Evolutionary conservation across 2,888 invertebrate species (phyloP).

Genomic region (Eremobia ochroleuca): DNA sequence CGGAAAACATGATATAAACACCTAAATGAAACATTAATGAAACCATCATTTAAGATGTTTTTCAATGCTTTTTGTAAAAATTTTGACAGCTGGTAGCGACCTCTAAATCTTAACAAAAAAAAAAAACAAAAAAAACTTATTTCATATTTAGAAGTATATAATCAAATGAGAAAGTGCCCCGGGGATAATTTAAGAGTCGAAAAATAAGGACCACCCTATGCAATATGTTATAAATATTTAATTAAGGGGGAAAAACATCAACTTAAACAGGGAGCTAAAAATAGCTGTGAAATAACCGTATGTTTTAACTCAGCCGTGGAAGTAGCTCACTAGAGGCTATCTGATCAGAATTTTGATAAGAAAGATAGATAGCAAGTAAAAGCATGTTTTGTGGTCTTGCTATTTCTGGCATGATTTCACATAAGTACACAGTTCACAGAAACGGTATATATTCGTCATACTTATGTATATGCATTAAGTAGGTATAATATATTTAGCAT

Average conservation of each 20-base stretch:
- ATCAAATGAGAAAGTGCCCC: too few species aligned
- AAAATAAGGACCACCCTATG: too few species aligned
- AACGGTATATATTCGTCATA: background rate
- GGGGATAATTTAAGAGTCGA: too few species aligned
- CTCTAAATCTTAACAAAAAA: too few species aligned
- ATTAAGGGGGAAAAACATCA: background rate
- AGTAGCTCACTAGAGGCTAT: background rate
- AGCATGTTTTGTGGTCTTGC: constrained; percentile 15
- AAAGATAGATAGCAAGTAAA: constrained; percentile 23
- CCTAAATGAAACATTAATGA: too few species aligned
- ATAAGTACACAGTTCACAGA: constrained; percentile 14
- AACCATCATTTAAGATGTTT: too few species aligned
- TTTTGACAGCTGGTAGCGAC: too few species aligned
- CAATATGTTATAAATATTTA: too few species aligned
- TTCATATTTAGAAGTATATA: too few species aligned
- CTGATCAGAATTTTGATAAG: constrained; percentile 27
- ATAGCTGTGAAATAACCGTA: background rate
- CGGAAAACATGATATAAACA: too few species aligned
- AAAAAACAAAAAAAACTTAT: too few species aligned
- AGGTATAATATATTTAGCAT: background rate
- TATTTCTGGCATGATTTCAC: constrained; percentile 25
- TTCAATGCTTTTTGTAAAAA: too few species aligned
- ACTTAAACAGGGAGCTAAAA: background rate
- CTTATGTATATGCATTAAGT: background rate
- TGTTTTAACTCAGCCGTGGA: background rate